These are phyloP conservation scores for Distichodus sexfasciatus DNA, from an alignment of 2,797 vertebrate genomes.

Conservation along the genomic window DNA sequence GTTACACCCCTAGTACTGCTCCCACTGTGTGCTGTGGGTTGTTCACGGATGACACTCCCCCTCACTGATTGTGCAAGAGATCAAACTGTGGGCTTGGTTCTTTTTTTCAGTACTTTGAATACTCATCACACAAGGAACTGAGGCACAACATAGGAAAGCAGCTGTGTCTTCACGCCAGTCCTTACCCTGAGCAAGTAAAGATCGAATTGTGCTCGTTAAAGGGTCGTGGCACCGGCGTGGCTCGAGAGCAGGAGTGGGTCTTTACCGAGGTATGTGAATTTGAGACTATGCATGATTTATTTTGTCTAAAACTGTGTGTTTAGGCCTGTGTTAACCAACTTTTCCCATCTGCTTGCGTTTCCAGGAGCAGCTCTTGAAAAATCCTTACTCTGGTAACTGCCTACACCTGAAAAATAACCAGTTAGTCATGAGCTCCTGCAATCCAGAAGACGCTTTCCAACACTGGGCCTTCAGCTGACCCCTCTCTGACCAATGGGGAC, in stretches of 20 bases:
- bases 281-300: too few species aligned
- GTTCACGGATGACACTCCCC: too few species aligned
- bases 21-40: too few species aligned
- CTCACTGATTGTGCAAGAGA: too few species aligned
- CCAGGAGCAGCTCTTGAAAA: slow-evolving; percentile 84
- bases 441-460: slow-evolving; percentile 73
- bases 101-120: slow-evolving; percentile 88
- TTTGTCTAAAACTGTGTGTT: too few species aligned
- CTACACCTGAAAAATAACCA: slow-evolving; percentile 69
- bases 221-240: slow-evolving; percentile 76
- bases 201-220: slow-evolving; percentile 78
- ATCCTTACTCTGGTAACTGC: slow-evolving; percentile 78
- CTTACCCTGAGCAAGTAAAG: slow-evolving; percentile 58
- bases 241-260: slow-evolving; percentile 84
- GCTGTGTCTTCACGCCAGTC: slow-evolving; percentile 80
- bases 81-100: background rate
- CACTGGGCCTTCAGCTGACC: slow-evolving; percentile 85
- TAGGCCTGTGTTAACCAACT: background rate
- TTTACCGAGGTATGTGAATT: slow-evolving; percentile 81
- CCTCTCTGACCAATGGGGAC: slow-evolving; percentile 21
- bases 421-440: slow-evolving; percentile 74
- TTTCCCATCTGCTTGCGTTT: background rate
- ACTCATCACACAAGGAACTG: slow-evolving; percentile 83
- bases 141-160: slow-evolving; percentile 92
- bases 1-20: too few species aligned